These are phyloP conservation scores for Huso huso DNA, from an alignment of 2,797 vertebrate genomes.

Conservation along the genomic window DNA sequence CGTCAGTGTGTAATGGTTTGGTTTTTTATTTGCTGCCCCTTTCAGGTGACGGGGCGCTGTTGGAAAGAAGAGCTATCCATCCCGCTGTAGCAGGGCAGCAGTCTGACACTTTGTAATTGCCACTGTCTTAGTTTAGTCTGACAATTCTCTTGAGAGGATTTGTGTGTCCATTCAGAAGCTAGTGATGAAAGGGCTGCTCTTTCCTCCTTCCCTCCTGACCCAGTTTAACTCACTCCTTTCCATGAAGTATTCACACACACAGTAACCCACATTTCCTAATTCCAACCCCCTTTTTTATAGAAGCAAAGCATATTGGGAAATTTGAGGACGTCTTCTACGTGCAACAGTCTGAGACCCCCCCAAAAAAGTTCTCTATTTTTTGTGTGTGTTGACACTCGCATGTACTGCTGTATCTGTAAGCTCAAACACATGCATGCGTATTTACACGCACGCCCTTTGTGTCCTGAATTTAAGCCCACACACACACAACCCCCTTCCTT, in stretches of 20 bases:
- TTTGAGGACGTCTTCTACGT: no score
- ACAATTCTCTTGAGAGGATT: slow-evolving; percentile 28
- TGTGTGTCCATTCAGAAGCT: slow-evolving; percentile 27
- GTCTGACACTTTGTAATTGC: neutral
- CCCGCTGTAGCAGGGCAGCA: neutral
- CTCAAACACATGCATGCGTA: slow-evolving; percentile 31
- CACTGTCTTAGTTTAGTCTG: slow-evolving; percentile 24
- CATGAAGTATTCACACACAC: no score
- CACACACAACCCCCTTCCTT: neutral
- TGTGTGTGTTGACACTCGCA: no score
- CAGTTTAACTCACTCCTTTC: no score
- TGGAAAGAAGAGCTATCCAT: neutral
- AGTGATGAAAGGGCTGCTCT: slow-evolving; percentile 28
- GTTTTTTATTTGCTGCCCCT: neutral
- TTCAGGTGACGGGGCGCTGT: neutral
- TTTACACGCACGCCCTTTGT: neutral
- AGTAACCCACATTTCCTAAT: no score
- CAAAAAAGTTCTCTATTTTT: no score
- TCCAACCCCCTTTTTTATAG: no score
- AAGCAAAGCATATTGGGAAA: no score
- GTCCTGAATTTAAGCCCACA: slow-evolving; percentile 20
- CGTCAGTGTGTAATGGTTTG: neutral
- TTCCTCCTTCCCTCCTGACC: neutral
- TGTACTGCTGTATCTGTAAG: no score
- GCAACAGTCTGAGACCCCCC: no score